phyloP scores from a whole-genome alignment of 2,888 invertebrate species.

The Drosophila mercatorum region DNA sequence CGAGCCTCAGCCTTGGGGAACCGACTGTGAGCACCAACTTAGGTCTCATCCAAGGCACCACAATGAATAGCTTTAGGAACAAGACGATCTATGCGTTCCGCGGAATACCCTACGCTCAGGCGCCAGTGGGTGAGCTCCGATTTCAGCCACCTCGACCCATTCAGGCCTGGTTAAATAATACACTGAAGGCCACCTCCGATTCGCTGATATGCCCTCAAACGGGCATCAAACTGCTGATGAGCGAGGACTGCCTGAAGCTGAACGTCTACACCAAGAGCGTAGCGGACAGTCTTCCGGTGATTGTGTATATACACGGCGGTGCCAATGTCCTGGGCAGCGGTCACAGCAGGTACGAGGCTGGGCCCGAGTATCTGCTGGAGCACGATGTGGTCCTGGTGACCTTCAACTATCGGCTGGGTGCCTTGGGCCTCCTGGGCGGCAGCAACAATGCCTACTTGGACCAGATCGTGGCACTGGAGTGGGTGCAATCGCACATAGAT shows the following conservation, averaged over 20 bases:
- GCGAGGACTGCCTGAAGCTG: slow-evolving; percentile 88
- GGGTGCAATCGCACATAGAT: slow-evolving; percentile 88
- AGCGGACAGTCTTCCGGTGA: slow-evolving; percentile 56
- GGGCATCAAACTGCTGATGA: slow-evolving; percentile 68
- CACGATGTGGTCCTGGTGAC: slow-evolving; percentile 80
- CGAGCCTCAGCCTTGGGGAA: neutral
- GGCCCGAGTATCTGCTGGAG: slow-evolving; percentile 80
- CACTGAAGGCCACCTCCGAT: slow-evolving; percentile 84
- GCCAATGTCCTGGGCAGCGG: slow-evolving; percentile 76
- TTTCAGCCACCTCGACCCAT: slow-evolving; percentile 83
- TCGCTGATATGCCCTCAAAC: slow-evolving; percentile 83
- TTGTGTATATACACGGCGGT: slow-evolving; percentile 82
- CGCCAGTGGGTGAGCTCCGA: slow-evolving; percentile 80
- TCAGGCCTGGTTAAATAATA: slow-evolving; percentile 75
- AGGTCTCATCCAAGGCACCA: slow-evolving; percentile 84
- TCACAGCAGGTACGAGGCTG: slow-evolving; percentile 71
- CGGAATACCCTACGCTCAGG: slow-evolving; percentile 83
- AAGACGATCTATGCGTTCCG: slow-evolving; percentile 84
- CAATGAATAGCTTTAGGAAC: slow-evolving; percentile 83
- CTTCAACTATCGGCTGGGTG: slow-evolving; percentile 81
- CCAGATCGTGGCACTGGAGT: slow-evolving; percentile 88
- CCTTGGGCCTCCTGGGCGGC: slow-evolving; percentile 86
- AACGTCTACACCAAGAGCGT: slow-evolving; percentile 86
- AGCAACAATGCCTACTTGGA: slow-evolving; percentile 89
- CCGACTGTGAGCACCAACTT: slow-evolving; percentile 68